phyloP scores from a whole-genome alignment of 2,888 invertebrate genomes.

The Diarsia dahlii region DNA sequence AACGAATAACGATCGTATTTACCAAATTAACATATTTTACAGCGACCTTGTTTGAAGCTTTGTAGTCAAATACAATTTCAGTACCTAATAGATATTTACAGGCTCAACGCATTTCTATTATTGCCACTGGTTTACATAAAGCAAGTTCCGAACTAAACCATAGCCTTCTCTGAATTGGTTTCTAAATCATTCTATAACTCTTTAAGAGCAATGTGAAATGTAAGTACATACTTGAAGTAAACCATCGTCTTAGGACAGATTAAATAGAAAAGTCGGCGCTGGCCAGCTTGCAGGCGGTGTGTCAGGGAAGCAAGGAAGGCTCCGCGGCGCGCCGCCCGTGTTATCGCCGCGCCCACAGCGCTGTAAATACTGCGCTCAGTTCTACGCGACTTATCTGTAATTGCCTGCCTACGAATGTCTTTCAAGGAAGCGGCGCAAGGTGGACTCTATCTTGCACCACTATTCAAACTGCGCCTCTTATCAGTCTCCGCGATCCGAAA shows the following conservation, averaged over 20 bases:
- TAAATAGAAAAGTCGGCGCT: slow-evolving; percentile 62
- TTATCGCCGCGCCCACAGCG: slow-evolving; percentile 83
- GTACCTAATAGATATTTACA: slow-evolving; percentile 4
- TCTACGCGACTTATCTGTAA: slow-evolving; percentile 89
- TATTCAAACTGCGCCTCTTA: slow-evolving; percentile 83
- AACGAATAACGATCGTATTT: background rate
- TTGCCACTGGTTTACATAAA: background rate
- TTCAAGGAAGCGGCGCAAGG: slow-evolving; percentile 86
- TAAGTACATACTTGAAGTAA: slow-evolving; percentile 17
- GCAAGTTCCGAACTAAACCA: background rate
- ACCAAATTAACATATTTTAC: slow-evolving; percentile 6
- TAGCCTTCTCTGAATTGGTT: background rate
- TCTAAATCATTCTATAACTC: background rate
- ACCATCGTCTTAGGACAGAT: slow-evolving; percentile 40
- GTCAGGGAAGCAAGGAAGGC: slow-evolving; percentile 16
- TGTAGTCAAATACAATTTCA: slow-evolving; percentile 4
- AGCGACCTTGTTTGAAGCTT: background rate
- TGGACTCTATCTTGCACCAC: slow-evolving; percentile 86
- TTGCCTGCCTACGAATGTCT: slow-evolving; percentile 90
- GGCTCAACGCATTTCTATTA: background rate
- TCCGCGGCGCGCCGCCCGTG: slow-evolving; percentile 61
- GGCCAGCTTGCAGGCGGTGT: slow-evolving; percentile 27
- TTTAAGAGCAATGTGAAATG: background rate
- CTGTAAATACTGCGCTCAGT: slow-evolving; percentile 88
- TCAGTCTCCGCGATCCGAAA: slow-evolving; percentile 79